phyloP scores from a whole-genome alignment of 1,140 invertebrate genomes.

The Bombus soroeensis region DNA sequence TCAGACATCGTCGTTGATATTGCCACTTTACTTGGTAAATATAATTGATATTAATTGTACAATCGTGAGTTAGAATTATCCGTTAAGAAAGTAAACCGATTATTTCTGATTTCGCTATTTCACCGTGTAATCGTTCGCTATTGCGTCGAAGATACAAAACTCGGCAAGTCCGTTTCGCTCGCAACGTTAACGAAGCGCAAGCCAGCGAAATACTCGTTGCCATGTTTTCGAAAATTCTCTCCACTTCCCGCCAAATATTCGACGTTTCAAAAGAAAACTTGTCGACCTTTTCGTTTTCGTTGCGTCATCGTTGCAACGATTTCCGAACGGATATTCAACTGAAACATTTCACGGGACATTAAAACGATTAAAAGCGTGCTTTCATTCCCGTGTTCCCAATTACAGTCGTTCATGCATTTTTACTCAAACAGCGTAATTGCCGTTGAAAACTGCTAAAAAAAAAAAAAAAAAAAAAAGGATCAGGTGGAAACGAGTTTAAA shows the following conservation, averaged over 20 bases:
- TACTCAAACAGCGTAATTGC: neutral
- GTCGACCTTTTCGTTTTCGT: too few species aligned
- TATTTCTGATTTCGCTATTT: neutral
- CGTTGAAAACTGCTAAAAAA: neutral
- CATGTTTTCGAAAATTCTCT: neutral
- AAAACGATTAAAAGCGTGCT: neutral
- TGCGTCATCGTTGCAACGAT: neutral
- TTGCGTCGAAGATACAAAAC: constrained; percentile 11
- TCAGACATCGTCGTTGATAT: neutral
- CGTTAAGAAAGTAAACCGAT: neutral
- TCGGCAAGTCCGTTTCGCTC: constrained; percentile 22
- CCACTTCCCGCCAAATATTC: neutral
- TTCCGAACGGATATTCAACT: neutral
- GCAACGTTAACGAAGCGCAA: too few species aligned
- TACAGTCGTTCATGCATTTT: neutral
- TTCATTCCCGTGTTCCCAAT: neutral
- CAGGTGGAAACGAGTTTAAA: neutral
- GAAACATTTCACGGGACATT: neutral
- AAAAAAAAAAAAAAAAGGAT: too few species aligned
- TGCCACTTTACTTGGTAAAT: neutral
- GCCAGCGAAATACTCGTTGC: neutral
- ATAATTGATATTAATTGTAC: neutral
- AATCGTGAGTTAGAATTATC: neutral
- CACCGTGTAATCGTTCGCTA: neutral
- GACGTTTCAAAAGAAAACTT: neutral